These are phyloP conservation scores for Aphrophora alni DNA, from an alignment of 2,888 invertebrate genomes.

Conservation along the genomic window DNA sequence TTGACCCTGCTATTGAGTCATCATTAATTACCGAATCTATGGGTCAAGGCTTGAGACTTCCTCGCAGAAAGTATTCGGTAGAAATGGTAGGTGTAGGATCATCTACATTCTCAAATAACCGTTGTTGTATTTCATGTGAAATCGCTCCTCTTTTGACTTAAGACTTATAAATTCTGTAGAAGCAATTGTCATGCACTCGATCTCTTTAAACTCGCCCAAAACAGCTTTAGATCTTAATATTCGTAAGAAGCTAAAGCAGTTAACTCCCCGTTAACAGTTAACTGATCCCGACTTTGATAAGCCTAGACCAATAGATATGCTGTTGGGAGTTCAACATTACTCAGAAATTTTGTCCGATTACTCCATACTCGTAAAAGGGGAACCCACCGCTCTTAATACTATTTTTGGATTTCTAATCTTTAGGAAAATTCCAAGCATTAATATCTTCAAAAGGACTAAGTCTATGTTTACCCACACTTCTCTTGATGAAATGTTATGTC, in stretches of 20 bases:
- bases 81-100: not conserved
- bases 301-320: not conserved
- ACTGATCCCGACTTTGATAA: slow-evolving; percentile 4
- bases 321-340: slow-evolving; percentile 5
- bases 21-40: too few relatives aligned
- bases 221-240: not conserved
- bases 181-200: slow-evolving; percentile 3
- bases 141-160: not conserved
- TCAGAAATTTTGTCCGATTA: not conserved
- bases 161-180: not conserved
- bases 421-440: not conserved
- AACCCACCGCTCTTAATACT: not conserved
- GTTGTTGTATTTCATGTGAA: not conserved
- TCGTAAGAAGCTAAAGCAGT: not conserved
- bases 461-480: not conserved
- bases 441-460: too few relatives aligned
- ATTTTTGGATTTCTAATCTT: slow-evolving; percentile 16
- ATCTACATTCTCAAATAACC: not conserved
- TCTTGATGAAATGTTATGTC: slow-evolving; percentile 7
- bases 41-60: too few relatives aligned
- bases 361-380: not conserved
- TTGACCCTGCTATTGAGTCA: too few relatives aligned
- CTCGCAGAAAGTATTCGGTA: too few relatives aligned
- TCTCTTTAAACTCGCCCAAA: not conserved
- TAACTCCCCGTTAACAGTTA: too few relatives aligned